Evolutionary conservation across 2,888 invertebrate species (phyloP).

Genomic region (Pterostichus niger): DNA sequence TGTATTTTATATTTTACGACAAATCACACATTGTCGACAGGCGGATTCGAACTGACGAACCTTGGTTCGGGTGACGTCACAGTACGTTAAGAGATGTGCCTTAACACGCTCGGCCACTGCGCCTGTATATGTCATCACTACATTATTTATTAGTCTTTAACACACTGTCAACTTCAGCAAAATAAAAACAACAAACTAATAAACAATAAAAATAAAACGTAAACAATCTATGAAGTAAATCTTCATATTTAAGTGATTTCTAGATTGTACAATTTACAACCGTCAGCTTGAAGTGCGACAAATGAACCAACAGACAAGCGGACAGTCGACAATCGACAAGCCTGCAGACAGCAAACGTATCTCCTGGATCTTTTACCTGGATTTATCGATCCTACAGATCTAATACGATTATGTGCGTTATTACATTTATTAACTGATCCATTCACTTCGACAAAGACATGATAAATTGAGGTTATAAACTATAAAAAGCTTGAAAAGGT

Average conservation of each 20-base stretch:
- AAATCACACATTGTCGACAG: too few species aligned
- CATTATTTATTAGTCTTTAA: too few species aligned
- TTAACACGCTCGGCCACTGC: too few species aligned
- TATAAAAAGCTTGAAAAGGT: constrained; percentile 32
- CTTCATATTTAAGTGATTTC: constrained; percentile 20
- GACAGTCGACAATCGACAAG: constrained; percentile 27
- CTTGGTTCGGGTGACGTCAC: too few species aligned
- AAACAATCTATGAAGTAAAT: background rate
- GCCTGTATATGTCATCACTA: too few species aligned
- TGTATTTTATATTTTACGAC: too few species aligned
- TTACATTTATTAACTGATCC: constrained; percentile 56
- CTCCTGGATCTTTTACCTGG: constrained; percentile 35
- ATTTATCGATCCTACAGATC: constrained; percentile 49
- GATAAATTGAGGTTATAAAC: constrained; percentile 63
- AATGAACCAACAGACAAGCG: background rate
- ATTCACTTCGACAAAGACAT: constrained; percentile 62
- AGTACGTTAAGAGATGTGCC: too few species aligned
- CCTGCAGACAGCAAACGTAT: constrained; percentile 32
- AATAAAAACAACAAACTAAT: too few species aligned
- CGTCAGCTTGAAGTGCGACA: background rate
- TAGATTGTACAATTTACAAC: constrained; percentile 32
- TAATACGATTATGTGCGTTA: constrained; percentile 58
- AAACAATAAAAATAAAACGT: background rate
- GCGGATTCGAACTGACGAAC: too few species aligned
- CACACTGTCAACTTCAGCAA: too few species aligned